phyloP scores from a whole-genome alignment of 2,797 vertebrate species.

The Hippocampus kuda region DNA sequence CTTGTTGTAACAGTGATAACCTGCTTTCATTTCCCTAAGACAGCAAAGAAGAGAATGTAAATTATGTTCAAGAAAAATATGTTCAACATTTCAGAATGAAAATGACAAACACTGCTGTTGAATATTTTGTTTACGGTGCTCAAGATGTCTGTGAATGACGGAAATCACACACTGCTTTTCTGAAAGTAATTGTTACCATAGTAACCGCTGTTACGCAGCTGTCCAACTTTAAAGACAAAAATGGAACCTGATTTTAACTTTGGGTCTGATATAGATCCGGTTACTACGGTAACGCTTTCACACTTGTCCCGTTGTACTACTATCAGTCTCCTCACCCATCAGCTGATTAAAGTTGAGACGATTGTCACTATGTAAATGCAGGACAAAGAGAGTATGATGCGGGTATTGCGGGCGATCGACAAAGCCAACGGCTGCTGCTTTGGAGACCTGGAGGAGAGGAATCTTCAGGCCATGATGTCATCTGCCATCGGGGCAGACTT shows the following conservation, averaged over 20 bases:
- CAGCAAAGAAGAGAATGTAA: not conserved
- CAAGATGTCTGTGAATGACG: not conserved
- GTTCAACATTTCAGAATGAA: not conserved
- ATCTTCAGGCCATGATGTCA: conserved; percentile 89
- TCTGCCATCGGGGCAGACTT: conserved; percentile 90
- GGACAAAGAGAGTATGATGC: conserved; percentile 88
- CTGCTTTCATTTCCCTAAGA: not conserved
- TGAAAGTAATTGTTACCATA: not conserved
- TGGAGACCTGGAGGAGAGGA: conserved; percentile 80
- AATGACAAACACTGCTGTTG: not conserved
- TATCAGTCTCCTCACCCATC: not conserved
- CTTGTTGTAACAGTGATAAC: not conserved
- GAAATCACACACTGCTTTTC: not conserved
- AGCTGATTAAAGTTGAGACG: not conserved
- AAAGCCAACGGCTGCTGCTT: conserved; percentile 95
- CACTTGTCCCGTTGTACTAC: too few species aligned
- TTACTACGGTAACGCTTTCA: not conserved
- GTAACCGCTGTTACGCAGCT: not conserved
- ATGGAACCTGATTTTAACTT: not conserved
- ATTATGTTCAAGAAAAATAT: not conserved
- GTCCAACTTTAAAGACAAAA: not conserved
- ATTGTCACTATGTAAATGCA: conserved; percentile 41
- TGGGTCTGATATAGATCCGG: not conserved
- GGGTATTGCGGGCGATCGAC: conserved; percentile 82
- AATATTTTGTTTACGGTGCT: not conserved